phyloP scores from a whole-genome alignment of 1,140 invertebrate species.

The Periplaneta americana region DNA sequence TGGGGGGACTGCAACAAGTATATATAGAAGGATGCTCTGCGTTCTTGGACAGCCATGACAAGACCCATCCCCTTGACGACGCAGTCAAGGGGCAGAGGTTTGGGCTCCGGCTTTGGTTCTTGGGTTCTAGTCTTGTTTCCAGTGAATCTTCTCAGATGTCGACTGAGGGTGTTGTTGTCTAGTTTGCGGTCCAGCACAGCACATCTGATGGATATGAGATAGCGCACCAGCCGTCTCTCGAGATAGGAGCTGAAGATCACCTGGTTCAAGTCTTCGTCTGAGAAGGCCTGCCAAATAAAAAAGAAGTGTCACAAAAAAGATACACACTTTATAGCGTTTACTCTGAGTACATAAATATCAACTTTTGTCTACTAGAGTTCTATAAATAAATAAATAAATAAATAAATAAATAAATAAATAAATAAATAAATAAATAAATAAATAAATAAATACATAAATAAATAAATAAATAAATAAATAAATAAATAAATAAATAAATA shows the following conservation, averaged over 20 bases:
- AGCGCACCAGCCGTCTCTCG: conserved; percentile 46
- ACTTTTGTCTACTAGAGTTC: no score
- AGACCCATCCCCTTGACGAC: conserved; percentile 50
- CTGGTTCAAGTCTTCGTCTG: conserved; percentile 41
- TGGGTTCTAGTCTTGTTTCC: background rate
- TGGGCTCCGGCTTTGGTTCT: conserved; percentile 27
- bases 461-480: no score
- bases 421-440: no score
- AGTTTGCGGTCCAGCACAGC: conserved; percentile 37
- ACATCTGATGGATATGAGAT: conserved; percentile 39
- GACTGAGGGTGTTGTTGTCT: background rate
- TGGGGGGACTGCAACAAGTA: conserved; percentile 27
- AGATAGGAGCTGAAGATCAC: conserved; percentile 39
- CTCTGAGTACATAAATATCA: no score
- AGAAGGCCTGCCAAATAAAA: conserved; percentile 50
- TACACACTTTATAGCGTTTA: no score
- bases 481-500: no score
- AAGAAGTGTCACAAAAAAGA: no score
- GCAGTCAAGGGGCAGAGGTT: conserved; percentile 39
- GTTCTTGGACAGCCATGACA: conserved; percentile 42
- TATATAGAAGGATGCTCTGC: conserved; percentile 43
- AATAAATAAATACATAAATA: no score
- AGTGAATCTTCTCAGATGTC: background rate
- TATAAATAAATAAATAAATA: no score
- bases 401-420: no score